Percentiles rank a stretch among this genome's conserved stretches.
Conservation (phyloP, 2,113 vertebrate species). For the Burhinus bistriatus region DNA sequence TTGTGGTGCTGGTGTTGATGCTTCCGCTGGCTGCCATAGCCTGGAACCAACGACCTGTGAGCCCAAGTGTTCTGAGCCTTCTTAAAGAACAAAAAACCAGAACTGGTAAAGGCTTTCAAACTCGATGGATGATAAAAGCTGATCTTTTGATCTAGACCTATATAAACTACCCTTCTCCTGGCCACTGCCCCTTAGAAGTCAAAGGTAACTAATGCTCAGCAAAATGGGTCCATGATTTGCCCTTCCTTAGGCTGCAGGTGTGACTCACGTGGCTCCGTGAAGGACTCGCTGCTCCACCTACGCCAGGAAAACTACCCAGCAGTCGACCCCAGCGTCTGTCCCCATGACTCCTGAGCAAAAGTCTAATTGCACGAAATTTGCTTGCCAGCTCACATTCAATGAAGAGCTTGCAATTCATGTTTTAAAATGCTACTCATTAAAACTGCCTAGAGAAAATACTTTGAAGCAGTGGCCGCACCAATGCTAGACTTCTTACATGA, state of each 20-base stretch:
- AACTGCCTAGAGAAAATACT: not conserved
- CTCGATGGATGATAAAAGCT: not conserved
- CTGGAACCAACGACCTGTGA: not conserved
- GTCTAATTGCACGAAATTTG: not conserved
- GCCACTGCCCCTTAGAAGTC: not conserved
- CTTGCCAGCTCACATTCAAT: not conserved
- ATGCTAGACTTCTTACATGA: not conserved
- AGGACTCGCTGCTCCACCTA: not conserved
- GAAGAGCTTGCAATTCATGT: not conserved
- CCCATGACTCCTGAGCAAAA: not conserved
- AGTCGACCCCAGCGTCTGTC: fast-evolving
- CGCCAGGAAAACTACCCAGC: not conserved
- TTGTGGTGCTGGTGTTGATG: not conserved
- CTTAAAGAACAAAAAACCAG: not conserved
- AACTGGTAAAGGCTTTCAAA: not conserved
- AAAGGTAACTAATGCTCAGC: not conserved
- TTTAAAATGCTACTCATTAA: not conserved
- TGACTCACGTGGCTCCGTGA: not conserved
- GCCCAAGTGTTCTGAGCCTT: not conserved
- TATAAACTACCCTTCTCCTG: not conserved
- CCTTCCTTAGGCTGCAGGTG: not conserved
- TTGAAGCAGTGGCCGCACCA: not conserved
- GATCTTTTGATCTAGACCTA: not conserved
- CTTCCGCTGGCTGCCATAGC: not conserved
- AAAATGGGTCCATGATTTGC: not conserved